Evolutionary conservation across 2,113 vertebrate genomes (phyloP).

Genomic region (Oenanthe melanoleuca): DNA sequence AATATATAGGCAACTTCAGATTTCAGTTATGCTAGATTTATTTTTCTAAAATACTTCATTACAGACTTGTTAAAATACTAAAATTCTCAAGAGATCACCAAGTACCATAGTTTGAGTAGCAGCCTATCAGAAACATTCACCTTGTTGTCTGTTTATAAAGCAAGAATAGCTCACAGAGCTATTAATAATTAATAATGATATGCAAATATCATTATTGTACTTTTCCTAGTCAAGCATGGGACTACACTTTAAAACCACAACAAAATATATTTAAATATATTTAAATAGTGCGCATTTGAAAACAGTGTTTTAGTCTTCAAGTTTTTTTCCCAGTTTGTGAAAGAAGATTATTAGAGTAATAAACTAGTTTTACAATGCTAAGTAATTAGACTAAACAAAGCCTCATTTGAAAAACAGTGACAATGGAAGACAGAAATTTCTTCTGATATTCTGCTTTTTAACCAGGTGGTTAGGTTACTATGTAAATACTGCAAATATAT

Average conservation of each 20-base stretch:
- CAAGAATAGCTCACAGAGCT: background rate
- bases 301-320: background rate
- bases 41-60: conserved; percentile 73
- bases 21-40: conserved; percentile 70
- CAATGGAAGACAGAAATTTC: background rate
- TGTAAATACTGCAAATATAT: conserved; percentile 9
- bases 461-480: background rate
- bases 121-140: background rate
- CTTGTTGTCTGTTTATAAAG: background rate
- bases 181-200: too few relatives aligned
- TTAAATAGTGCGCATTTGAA: background rate
- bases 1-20: conserved; percentile 68
- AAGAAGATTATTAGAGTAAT: background rate
- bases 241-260: background rate
- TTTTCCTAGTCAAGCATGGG: background rate
- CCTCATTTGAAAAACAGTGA: background rate
- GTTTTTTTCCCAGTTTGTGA: background rate
- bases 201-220: background rate
- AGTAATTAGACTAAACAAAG: background rate
- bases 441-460: background rate
- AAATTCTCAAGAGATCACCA: conserved; percentile 45
- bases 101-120: background rate
- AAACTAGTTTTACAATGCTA: background rate
- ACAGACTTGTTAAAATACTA: conserved; percentile 54
- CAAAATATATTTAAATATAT: background rate